Conservation (phyloP, 1,140 invertebrate species). For the Drosophila jambulina region DNA sequence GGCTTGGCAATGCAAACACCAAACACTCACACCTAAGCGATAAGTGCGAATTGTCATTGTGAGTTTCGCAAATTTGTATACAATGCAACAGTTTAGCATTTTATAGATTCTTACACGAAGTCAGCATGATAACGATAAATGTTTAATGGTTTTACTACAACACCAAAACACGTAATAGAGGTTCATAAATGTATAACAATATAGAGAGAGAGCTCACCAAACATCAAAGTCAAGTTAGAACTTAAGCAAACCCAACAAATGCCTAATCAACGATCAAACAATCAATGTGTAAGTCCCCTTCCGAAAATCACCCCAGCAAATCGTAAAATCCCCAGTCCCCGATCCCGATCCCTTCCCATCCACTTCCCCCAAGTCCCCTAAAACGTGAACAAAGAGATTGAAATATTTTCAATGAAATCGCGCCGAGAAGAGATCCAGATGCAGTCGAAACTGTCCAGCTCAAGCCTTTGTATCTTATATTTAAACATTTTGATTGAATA, state of each 20-base stretch:
- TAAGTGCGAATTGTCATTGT: conserved; percentile 42
- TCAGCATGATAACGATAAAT: conserved; percentile 44
- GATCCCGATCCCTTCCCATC: conserved; percentile 10
- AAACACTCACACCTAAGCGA: conserved; percentile 8
- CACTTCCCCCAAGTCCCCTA: conserved; percentile 38
- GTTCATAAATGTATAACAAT: conserved; percentile 31
- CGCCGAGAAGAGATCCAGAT: conserved; percentile 4
- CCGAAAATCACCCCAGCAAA: conserved; percentile 8
- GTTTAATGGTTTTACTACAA: conserved; percentile 48
- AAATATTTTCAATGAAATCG: conserved; percentile 52
- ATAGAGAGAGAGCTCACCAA: conserved; percentile 31
- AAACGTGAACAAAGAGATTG: conserved; percentile 64
- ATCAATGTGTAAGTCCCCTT: conserved; percentile 39
- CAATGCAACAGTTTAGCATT: conserved; percentile 44
- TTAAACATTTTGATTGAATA: background rate
- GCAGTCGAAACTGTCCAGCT: background rate
- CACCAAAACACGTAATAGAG: conserved; percentile 40
- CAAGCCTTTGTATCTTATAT: background rate
- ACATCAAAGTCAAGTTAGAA: conserved; percentile 42
- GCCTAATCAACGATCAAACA: conserved; percentile 43
- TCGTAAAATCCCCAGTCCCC: conserved; percentile 7
- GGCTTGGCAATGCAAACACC: conserved; percentile 12
- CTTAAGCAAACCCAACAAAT: conserved; percentile 31
- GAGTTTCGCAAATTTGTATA: conserved; percentile 38
- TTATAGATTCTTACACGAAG: conserved; percentile 48